phyloP scores from a whole-genome alignment of 2,888 invertebrate species.

The Oligia strigilis region DNA sequence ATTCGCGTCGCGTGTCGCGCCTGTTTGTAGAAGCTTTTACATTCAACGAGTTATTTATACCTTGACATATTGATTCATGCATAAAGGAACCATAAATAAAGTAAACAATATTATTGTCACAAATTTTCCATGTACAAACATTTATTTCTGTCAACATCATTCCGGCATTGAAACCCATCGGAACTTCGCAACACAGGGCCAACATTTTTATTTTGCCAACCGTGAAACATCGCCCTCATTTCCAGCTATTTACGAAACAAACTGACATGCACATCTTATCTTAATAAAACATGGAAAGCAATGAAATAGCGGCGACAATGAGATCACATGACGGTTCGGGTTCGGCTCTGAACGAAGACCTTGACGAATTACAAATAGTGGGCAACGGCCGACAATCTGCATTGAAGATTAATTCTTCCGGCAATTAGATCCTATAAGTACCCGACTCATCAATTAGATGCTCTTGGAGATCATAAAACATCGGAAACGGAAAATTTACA shows the following conservation, averaged over 20 bases:
- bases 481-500: slow-evolving; percentile 52
- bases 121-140: slow-evolving; percentile 26
- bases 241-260: slow-evolving; percentile 40
- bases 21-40: no score
- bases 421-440: slow-evolving; percentile 57
- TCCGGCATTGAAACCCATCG: slow-evolving; percentile 25
- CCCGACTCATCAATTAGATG: slow-evolving; percentile 58
- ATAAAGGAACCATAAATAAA: background rate
- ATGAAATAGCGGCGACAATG: slow-evolving; percentile 31
- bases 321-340: slow-evolving; percentile 46
- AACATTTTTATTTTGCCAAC: slow-evolving; percentile 27
- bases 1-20: no score
- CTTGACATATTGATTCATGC: background rate
- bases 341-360: slow-evolving; percentile 37
- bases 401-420: slow-evolving; percentile 59
- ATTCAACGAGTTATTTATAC: background rate
- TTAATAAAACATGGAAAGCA: slow-evolving; percentile 53
- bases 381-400: slow-evolving; percentile 52
- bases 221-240: slow-evolving; percentile 36
- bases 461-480: slow-evolving; percentile 48
- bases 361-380: slow-evolving; percentile 52
- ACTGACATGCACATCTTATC: slow-evolving; percentile 48
- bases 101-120: background rate
- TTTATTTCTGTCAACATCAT: slow-evolving; percentile 3
- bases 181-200: slow-evolving; percentile 12